Conservation (phyloP, 2,888 invertebrate species). For the Phortica okadai region DNA sequence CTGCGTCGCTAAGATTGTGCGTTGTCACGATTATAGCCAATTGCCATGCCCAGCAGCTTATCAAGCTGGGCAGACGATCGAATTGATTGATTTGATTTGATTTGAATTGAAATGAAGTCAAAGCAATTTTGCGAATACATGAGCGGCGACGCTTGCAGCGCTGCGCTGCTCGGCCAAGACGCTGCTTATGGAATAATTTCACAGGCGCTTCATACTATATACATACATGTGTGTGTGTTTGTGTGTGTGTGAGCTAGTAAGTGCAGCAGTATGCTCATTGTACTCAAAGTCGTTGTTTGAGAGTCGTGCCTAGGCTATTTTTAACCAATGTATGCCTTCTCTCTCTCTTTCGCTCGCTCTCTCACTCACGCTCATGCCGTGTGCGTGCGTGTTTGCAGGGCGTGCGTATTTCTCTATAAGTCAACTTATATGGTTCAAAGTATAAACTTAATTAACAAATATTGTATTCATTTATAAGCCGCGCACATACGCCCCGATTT, state of each 20-base stretch:
- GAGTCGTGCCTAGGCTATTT: not conserved
- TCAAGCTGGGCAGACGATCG: not conserved
- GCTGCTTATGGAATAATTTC: constrained; percentile 8
- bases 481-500: not conserved
- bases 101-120: too few relatives aligned
- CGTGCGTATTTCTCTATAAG: not conserved
- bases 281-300: not conserved
- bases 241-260: not conserved
- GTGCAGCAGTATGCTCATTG: not conserved
- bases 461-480: not conserved
- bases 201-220: not conserved
- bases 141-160: not conserved
- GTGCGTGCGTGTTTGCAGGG: not conserved
- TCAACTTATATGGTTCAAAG: not conserved
- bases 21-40: too few relatives aligned
- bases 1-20: too few relatives aligned
- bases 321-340: not conserved
- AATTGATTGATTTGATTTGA: not conserved
- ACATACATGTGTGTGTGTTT: not conserved
- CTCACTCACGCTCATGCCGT: not conserved
- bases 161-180: not conserved
- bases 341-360: not conserved
- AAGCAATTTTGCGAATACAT: too few relatives aligned
- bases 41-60: too few relatives aligned
- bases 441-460: constrained; percentile 1